phyloP scores from a whole-genome alignment of 2,888 invertebrate genomes.

The Adineta ricciae region DNA sequence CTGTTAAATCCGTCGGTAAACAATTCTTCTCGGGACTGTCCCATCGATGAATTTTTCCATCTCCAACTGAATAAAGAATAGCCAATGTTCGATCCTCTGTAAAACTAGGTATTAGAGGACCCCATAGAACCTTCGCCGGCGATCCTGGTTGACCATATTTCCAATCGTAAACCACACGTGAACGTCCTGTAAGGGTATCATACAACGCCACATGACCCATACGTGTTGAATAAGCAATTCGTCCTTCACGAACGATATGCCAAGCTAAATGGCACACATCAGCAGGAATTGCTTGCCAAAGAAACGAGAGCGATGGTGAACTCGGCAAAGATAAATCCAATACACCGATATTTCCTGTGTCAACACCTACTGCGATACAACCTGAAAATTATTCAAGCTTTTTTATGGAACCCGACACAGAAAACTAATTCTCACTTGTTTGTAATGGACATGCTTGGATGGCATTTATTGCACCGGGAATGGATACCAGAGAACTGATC shows the following conservation, averaged over 20 bases:
- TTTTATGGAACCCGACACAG: not conserved
- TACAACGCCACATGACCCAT: not conserved
- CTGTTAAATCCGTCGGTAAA: not conserved
- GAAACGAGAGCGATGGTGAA: not conserved
- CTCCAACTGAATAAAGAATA: slow-evolving; percentile 13
- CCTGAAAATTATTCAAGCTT: not conserved
- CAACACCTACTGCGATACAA: not conserved
- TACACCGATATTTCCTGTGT: slow-evolving; percentile 9
- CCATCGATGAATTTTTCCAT: slow-evolving; percentile 7
- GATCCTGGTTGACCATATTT: not conserved
- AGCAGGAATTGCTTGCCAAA: slow-evolving; percentile 3
- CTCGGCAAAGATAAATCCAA: not conserved
- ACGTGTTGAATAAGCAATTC: not conserved
- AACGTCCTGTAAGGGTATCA: not conserved
- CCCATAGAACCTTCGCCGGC: not conserved
- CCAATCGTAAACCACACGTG: slow-evolving; percentile 13
- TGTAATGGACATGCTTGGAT: slow-evolving; percentile 7
- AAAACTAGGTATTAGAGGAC: not conserved
- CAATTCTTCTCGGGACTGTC: not conserved
- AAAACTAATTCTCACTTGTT: not conserved
- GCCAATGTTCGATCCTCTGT: not conserved
- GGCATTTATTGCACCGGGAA: not conserved
- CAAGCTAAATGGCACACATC: not conserved
- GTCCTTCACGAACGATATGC: not conserved
- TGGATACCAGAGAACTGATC: not conserved